Percentiles rank a stretch among this genome's conserved stretches.
Conservation (phyloP, 35 echinoderm and acorn worm genomes). For the Lytechinus variegatus region DNA sequence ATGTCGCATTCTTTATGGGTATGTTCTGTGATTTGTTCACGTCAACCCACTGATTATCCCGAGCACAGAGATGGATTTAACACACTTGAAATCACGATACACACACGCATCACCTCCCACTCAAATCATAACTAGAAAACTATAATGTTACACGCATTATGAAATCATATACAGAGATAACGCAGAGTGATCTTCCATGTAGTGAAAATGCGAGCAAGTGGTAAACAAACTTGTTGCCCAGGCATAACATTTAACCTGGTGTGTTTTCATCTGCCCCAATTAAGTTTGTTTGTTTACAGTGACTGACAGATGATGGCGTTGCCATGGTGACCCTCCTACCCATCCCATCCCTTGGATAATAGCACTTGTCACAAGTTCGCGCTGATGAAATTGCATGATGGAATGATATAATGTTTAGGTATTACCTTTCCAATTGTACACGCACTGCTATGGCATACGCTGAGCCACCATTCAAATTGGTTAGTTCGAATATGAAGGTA, state of each 20-base stretch:
- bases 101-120: not conserved
- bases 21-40: slow-evolving; percentile 24
- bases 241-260: not conserved
- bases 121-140: not conserved
- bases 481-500: too few species aligned
- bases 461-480: too few species aligned
- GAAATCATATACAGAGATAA: not conserved
- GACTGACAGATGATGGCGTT: not conserved
- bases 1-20: slow-evolving; percentile 38
- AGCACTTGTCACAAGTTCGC: not conserved
- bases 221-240: not conserved
- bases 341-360: not conserved
- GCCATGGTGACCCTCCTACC: not conserved
- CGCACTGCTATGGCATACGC: too few species aligned
- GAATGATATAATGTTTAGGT: not conserved
- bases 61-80: slow-evolving; percentile 11
- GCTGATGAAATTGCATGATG: not conserved
- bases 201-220: not conserved
- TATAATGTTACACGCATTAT: not conserved
- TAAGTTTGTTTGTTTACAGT: not conserved
- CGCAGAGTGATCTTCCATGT: not conserved
- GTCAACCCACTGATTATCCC: slow-evolving; percentile 27
- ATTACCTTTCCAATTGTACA: too few species aligned
- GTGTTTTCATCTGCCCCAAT: not conserved
- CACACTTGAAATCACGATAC: not conserved